Evolutionary conservation across 2,113 vertebrate genomes (phyloP).

Genomic region (Coptodon rendalli): DNA sequence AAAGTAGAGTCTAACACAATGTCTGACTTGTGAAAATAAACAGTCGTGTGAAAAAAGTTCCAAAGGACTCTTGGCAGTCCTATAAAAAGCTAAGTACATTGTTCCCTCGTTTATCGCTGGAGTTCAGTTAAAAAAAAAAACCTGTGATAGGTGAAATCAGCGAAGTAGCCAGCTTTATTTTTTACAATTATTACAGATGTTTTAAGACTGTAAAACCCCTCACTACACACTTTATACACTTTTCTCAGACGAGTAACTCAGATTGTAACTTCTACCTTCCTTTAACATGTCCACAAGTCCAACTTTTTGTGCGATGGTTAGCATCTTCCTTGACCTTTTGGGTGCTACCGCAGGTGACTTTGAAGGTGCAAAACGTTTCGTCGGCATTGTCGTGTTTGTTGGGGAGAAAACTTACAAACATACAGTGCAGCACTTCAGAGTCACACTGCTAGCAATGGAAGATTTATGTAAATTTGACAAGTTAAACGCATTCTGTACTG

Average conservation of each 20-base stretch:
- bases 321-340: not conserved
- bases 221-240: rapidly evolving
- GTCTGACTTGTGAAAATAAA: not conserved
- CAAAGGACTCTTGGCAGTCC: not conserved
- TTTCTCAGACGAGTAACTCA: not conserved
- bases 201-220: not conserved
- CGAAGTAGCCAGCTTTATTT: not conserved
- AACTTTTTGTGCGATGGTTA: not conserved
- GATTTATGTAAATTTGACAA: not conserved
- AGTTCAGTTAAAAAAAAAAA: rapidly evolving
- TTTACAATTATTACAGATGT: not conserved
- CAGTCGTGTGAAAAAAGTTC: not conserved
- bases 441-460: not conserved
- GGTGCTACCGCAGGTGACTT: not conserved
- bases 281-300: not conserved
- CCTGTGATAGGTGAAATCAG: not conserved
- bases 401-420: not conserved
- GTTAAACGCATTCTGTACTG: not conserved
- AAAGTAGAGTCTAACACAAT: not conserved
- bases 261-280: rapidly evolving
- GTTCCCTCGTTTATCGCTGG: not conserved
- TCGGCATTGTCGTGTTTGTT: not conserved
- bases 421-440: not conserved
- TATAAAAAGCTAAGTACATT: not conserved
- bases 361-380: rapidly evolving